phyloP scores from a whole-genome alignment of 1,140 invertebrate species.

The Archivesica marissinica region DNA sequence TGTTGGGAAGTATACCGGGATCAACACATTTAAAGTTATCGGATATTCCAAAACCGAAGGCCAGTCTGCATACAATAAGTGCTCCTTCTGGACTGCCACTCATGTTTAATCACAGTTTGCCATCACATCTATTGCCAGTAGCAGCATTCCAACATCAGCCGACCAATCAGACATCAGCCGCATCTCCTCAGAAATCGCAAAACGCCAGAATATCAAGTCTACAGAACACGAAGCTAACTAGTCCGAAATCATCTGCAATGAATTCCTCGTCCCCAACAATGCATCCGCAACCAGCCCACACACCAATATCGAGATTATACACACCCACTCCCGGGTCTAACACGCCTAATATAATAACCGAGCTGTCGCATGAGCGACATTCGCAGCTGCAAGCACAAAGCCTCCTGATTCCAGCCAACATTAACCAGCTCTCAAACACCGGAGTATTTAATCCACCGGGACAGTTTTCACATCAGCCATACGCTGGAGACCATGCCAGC shows the following conservation, averaged over 20 bases:
- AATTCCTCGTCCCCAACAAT: neutral
- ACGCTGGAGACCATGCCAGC: neutral
- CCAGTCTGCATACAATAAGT: neutral
- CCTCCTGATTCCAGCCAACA: constrained; percentile 38
- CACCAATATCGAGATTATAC: constrained; percentile 40
- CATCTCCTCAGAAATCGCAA: constrained; percentile 20
- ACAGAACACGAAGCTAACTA: too few species aligned
- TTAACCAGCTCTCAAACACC: neutral
- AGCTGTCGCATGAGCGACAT: constrained; percentile 13
- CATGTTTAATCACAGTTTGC: constrained; percentile 3
- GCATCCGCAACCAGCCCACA: neutral
- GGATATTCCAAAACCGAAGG: constrained; percentile 12
- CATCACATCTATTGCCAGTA: constrained; percentile 45
- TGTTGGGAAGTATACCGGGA: constrained; percentile 9
- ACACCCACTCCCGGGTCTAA: constrained; percentile 34
- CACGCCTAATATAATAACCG: constrained; percentile 6
- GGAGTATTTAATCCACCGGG: constrained; percentile 15
- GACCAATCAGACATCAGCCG: neutral
- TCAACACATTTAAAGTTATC: constrained; percentile 5
- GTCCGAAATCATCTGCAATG: neutral
- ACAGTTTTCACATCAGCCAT: constrained; percentile 50
- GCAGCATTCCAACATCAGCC: constrained; percentile 37
- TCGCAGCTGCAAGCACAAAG: neutral
- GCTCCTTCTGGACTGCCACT: neutral
- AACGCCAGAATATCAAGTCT: neutral